Percentiles rank a stretch among this genome's conserved stretches.
Conservation (phyloP, 2,113 vertebrate species). For the Sebastes schlegelii region DNA sequence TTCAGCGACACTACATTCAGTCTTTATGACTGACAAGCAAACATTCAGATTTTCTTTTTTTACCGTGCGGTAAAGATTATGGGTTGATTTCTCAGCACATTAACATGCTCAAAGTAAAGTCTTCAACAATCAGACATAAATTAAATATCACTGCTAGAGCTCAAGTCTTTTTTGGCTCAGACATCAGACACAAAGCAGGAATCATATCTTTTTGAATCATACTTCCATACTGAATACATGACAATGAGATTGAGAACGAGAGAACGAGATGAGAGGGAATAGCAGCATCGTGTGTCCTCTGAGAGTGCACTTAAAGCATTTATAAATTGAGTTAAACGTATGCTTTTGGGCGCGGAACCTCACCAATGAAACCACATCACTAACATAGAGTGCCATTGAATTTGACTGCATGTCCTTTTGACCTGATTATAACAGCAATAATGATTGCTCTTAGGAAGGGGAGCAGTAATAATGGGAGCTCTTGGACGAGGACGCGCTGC, state of each 20-base stretch:
- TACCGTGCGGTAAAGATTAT: neutral
- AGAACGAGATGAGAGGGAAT: neutral
- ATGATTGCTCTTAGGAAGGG: conserved; percentile 35
- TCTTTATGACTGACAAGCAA: conserved; percentile 1
- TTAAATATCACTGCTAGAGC: neutral
- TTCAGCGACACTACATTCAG: neutral
- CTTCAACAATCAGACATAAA: neutral
- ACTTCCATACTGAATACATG: neutral
- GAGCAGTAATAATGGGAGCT: conserved; percentile 36
- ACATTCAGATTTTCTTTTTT: neutral
- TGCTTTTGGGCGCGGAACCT: neutral
- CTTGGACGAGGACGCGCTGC: conserved; percentile 31
- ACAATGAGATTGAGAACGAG: conserved; percentile 3
- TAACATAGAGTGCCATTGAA: neutral
- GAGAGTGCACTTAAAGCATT: conserved; percentile 25
- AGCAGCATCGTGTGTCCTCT: neutral
- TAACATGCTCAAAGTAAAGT: neutral
- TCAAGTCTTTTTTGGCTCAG: neutral
- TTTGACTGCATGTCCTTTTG: conserved; percentile 33
- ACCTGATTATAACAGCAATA: conserved; percentile 29
- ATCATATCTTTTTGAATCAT: neutral
- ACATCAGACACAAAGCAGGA: neutral
- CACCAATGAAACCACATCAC: conserved; percentile 18
- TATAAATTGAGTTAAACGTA: conserved; percentile 4
- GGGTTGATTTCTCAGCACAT: neutral